phyloP scores from a whole-genome alignment of 2,797 vertebrate species.

The Pantherophis alleghaniensis region DNA sequence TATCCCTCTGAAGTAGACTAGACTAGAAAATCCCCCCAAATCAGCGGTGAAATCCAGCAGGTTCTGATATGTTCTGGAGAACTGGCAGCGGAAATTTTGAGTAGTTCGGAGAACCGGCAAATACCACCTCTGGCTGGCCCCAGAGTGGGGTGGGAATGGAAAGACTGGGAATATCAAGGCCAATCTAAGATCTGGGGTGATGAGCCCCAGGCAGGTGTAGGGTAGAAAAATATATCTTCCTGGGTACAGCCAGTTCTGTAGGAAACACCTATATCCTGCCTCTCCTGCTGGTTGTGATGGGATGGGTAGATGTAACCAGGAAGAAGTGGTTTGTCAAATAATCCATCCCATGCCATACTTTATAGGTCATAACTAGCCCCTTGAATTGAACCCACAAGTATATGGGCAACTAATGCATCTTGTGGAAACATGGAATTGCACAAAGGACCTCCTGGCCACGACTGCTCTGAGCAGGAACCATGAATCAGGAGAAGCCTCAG shows the following conservation, averaged over 20 bases:
- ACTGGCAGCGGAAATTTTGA: too few relatives aligned
- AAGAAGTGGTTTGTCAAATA: neutral
- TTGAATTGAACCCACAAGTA: neutral
- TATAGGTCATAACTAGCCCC: neutral
- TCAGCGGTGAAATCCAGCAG: too few relatives aligned
- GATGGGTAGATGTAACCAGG: neutral
- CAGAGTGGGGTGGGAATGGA: too few relatives aligned
- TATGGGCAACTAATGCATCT: neutral
- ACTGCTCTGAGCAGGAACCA: neutral
- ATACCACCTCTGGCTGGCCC: too few relatives aligned
- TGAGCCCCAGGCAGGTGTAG: neutral
- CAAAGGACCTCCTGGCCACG: neutral
- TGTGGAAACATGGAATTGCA: neutral
- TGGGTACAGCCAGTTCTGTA: neutral
- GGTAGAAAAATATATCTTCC: neutral
- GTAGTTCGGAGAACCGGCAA: too few relatives aligned
- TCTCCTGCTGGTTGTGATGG: neutral
- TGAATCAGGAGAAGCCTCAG: neutral
- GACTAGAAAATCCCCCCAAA: too few relatives aligned
- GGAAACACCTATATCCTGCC: neutral
- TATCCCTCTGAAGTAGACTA: too few relatives aligned
- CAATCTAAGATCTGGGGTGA: neutral
- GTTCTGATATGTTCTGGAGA: too few relatives aligned
- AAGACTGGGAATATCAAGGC: neutral
- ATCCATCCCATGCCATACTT: neutral